phyloP scores from a whole-genome alignment of 2,888 invertebrate species.

The Cerastis leucographa region DNA sequence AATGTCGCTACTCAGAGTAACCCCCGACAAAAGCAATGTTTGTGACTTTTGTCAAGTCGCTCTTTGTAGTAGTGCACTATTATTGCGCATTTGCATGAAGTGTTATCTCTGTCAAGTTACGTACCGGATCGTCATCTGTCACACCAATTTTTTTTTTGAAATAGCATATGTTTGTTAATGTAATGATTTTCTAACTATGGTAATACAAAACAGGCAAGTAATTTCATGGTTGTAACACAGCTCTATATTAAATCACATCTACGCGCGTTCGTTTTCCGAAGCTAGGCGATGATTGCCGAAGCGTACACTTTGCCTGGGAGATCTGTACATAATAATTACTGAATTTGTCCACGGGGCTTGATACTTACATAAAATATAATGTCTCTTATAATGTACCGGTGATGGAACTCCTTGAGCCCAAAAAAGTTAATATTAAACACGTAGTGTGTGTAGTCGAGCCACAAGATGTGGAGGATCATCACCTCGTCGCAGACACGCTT shows the following conservation, averaged over 20 bases:
- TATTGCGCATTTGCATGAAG: no score
- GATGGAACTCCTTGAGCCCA: constrained; percentile 96
- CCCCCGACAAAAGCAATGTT: neutral
- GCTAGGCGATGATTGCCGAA: neutral
- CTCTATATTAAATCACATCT: neutral
- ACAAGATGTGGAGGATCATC: constrained; percentile 96
- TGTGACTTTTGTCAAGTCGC: no score
- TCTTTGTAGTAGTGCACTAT: no score
- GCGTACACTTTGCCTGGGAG: neutral
- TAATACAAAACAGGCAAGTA: no score
- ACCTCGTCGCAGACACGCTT: constrained; percentile 96
- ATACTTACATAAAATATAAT: constrained; percentile 96
- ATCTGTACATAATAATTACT: neutral
- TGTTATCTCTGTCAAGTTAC: no score
- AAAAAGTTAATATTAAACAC: constrained; percentile 95
- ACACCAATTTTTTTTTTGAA: no score
- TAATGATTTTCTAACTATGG: no score
- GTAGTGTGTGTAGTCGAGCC: constrained; percentile 96
- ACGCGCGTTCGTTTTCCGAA: neutral
- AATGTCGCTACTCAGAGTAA: neutral
- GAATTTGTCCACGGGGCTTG: neutral
- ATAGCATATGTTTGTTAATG: no score
- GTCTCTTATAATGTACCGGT: constrained; percentile 95
- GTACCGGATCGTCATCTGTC: no score
- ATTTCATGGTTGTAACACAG: no score